Percentiles rank a stretch among this genome's conserved stretches.
Evolutionary conservation across 1,140 invertebrate species (phyloP).

Genomic region (Palaemon carinicauda): DNA sequence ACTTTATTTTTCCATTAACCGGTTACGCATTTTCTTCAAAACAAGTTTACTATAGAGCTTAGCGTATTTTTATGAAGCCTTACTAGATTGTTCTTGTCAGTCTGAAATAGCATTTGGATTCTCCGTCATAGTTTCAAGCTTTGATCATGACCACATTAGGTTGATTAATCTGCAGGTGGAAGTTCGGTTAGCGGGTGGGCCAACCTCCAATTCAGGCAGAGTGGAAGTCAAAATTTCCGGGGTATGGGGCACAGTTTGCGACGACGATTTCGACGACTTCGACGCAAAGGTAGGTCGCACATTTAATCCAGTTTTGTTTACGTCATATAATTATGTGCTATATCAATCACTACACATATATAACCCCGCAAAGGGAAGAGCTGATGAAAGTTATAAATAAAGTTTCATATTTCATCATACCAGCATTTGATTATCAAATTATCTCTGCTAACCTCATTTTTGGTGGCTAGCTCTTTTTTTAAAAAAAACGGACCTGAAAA

Average conservation of each 20-base stretch:
- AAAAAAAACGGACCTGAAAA: too few relatives aligned
- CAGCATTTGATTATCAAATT: too few relatives aligned
- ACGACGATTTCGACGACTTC: constrained; percentile 76
- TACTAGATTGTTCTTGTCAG: too few relatives aligned
- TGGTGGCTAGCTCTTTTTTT: too few relatives aligned
- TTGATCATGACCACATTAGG: background rate
- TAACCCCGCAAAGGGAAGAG: too few relatives aligned
- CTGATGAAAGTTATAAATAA: too few relatives aligned
- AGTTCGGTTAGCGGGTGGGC: constrained; percentile 72
- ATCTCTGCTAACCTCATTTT: too few relatives aligned
- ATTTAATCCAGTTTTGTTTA: background rate
- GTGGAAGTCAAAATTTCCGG: constrained; percentile 76
- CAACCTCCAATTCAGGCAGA: constrained; percentile 70
- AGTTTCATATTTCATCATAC: background rate
- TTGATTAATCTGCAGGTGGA: constrained; percentile 67
- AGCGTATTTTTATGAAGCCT: too few relatives aligned
- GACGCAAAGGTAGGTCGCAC: constrained; percentile 65
- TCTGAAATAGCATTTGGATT: background rate
- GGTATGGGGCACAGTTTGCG: constrained; percentile 81
- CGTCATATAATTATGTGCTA: background rate
- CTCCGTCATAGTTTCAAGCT: background rate
- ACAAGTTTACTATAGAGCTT: too few relatives aligned
- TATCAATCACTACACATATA: background rate
- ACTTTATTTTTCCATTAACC: too few relatives aligned
- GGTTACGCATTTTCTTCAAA: too few relatives aligned